phyloP scores from a whole-genome alignment of 1,140 invertebrate species.

The Drosophila yakuba region DNA sequence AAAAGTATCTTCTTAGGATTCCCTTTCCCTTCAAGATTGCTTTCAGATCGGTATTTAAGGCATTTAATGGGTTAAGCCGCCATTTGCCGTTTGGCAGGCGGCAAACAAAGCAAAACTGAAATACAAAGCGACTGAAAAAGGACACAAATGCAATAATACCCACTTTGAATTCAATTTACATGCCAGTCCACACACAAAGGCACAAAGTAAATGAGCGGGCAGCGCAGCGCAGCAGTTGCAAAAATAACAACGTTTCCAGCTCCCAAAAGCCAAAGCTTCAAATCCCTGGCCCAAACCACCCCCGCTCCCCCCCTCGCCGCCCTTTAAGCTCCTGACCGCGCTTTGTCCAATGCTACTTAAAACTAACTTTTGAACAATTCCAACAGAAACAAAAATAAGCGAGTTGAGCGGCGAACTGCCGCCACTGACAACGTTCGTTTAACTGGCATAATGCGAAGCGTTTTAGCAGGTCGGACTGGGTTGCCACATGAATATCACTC shows the following conservation, averaged over 20 bases:
- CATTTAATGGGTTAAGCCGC: slow-evolving; percentile 27
- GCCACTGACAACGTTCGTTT: slow-evolving; percentile 55
- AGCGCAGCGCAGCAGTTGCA: slow-evolving; percentile 57
- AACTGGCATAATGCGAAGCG: slow-evolving; percentile 35
- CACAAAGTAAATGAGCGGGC: slow-evolving; percentile 69
- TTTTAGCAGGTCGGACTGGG: slow-evolving; percentile 2
- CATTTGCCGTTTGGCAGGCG: slow-evolving; percentile 35
- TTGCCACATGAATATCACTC: slow-evolving; percentile 30
- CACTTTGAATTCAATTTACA: slow-evolving; percentile 78
- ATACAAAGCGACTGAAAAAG: slow-evolving; percentile 52
- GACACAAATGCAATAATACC: slow-evolving; percentile 62
- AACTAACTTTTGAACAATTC: slow-evolving; percentile 73
- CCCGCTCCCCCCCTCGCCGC: not conserved
- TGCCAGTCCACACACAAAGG: slow-evolving; percentile 61
- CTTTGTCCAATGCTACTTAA: slow-evolving; percentile 62
- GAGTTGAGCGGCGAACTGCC: slow-evolving; percentile 28
- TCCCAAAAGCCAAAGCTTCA: slow-evolving; percentile 49
- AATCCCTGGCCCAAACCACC: slow-evolving; percentile 8
- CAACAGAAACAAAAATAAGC: slow-evolving; percentile 65
- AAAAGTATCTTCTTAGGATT: too few relatives aligned
- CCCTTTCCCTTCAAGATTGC: not conserved
- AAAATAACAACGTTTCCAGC: slow-evolving; percentile 64
- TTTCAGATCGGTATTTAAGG: not conserved
- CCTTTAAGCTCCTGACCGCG: slow-evolving; percentile 17
- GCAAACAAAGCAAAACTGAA: slow-evolving; percentile 47